Conservation (phyloP, 2,113 vertebrate species). For the Agapornis roseicollis region DNA sequence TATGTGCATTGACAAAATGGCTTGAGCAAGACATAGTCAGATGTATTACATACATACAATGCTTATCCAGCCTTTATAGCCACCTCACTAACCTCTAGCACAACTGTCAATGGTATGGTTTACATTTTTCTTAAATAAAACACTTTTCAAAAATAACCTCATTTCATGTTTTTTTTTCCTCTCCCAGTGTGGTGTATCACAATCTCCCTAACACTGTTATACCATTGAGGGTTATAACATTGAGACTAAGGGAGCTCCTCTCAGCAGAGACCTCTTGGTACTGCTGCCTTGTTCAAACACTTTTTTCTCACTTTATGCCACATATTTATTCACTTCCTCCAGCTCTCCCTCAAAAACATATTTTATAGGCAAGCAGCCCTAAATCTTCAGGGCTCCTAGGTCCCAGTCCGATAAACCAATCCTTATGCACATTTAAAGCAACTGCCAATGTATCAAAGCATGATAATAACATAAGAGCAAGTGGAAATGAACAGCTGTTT, state of each 20-base stretch:
- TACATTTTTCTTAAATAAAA: not conserved
- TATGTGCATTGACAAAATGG: not conserved
- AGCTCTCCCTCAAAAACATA: not conserved
- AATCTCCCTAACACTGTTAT: not conserved
- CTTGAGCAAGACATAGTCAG: not conserved
- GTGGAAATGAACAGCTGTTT: not conserved
- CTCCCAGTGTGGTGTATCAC: not conserved
- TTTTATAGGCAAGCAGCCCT: not conserved
- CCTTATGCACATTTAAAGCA: not conserved
- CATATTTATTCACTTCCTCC: not conserved
- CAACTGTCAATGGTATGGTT: not conserved
- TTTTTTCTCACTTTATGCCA: not conserved
- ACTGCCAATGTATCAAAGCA: not conserved
- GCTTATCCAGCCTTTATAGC: not conserved
- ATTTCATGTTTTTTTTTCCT: not conserved
- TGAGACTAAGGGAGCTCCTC: not conserved
- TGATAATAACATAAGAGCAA: not conserved
- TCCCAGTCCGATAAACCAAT: not conserved
- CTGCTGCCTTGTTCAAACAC: not conserved
- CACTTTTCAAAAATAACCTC: not conserved
- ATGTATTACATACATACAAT: accelerated
- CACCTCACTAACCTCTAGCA: not conserved
- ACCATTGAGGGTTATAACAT: not conserved
- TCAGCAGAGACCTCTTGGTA: not conserved
- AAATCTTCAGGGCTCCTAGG: not conserved